phyloP scores from a whole-genome alignment of 2,888 invertebrate genomes.

The Keiferia lycopersicella region DNA sequence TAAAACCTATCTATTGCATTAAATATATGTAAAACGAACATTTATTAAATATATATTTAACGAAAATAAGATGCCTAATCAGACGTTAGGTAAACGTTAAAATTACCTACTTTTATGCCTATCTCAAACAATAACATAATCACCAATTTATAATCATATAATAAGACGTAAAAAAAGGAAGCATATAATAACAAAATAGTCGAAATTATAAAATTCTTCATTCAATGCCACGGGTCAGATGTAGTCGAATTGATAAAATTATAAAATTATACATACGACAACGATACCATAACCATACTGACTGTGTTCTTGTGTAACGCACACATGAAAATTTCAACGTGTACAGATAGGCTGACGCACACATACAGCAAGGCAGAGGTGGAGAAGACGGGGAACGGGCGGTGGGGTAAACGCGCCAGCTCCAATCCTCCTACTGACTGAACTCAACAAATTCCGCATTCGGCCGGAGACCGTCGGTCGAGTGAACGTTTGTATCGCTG shows the following conservation, averaged over 20 bases:
- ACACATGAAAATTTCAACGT: not conserved
- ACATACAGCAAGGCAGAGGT: not conserved
- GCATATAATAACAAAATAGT: not conserved
- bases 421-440: constrained; percentile 32
- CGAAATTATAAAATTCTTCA: not conserved
- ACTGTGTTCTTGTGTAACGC: constrained; percentile 6
- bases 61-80: no score
- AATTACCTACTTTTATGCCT: no score
- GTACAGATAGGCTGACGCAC: not conserved
- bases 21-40: no score
- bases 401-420: constrained; percentile 13
- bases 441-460: constrained; percentile 60
- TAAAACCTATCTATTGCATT: no score
- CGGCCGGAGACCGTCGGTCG: constrained; percentile 66
- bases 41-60: no score
- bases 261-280: constrained; percentile 4
- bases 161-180: no score
- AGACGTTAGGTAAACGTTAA: no score
- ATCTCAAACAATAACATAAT: no score
- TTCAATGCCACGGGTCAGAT: not conserved
- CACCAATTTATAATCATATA: no score
- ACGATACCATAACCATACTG: not conserved
- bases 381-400: not conserved
- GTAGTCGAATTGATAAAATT: not conserved
- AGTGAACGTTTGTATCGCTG: constrained; percentile 55